Base-by-base conservation (phyloP, 2,113 vertebrate genomes). In the Cynoglossus semilaevis region DNA sequence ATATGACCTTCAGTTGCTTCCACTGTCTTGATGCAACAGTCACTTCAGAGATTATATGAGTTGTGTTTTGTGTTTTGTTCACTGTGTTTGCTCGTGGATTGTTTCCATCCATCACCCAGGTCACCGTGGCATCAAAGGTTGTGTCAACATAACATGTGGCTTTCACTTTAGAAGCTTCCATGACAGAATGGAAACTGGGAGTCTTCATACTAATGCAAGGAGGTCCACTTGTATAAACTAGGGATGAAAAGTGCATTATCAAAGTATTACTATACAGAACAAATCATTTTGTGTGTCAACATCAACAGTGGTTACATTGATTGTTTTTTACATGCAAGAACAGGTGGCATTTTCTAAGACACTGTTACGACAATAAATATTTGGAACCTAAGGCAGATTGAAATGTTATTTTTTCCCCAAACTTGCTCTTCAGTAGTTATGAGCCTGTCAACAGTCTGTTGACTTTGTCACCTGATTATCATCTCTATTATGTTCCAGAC, bases 111-210 rank as follows among this genome's bases (percentile, higher is more conserved):
- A 72, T 18, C 15, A 41, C 4, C 89, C 87, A 90, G n/a, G 60
- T 77, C 6, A 90, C 43, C 1, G 0, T 17, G 22, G 59, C 66
- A 4, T 47, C 14, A 42, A 60, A 51, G 0, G 15, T 3, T 16
- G 67, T 83, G 35, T 14, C 3, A 10, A 89, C 76, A 7, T n/a
- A 47, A 67, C 90, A 90, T 4, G 46, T 72, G 16, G 72, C 68
- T 11, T 38, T 68, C 10, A 87, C 54, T 0, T 9, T 0, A 7
- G 34, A 46, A 0, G 0, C 0, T 15, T 18, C 43, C 15, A 72
- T 66, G 7, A 77, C 45, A 17, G 67, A 74, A 51, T 41, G 19
- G 41, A 89, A 83, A 65, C 51, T 67, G 17, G 73, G 74, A 55
- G 56, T 78, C 60, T 77, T 49, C 71, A 86, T 22, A 34, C 63